Conservation (phyloP, 2,113 vertebrate genomes). For the Pygathrix nemaeus region DNA sequence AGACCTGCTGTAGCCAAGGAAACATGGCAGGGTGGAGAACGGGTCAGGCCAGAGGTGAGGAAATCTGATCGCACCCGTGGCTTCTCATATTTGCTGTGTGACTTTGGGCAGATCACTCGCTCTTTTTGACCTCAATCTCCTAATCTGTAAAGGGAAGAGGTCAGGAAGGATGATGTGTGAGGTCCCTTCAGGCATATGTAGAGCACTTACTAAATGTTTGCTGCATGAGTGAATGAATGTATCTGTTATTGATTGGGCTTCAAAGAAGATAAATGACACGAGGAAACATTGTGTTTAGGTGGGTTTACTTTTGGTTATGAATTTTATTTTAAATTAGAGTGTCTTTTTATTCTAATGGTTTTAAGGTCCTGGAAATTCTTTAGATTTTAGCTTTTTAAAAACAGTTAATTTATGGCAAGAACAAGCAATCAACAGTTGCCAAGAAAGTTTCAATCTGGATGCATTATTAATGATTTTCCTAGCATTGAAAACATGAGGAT, state of each 20-base stretch:
- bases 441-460: background rate
- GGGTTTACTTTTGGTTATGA: background rate
- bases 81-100: background rate
- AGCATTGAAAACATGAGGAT: background rate
- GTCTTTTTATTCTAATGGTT: background rate
- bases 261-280: background rate
- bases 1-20: background rate
- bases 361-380: slow-evolving; percentile 33
- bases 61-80: no score
- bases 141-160: background rate
- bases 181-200: background rate
- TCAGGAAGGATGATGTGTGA: background rate
- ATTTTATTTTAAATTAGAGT: background rate
- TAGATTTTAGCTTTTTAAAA: background rate
- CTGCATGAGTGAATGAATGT: background rate
- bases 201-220: background rate
- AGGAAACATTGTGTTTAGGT: background rate
- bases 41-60: background rate
- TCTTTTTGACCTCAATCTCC: background rate
- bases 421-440: slow-evolving; percentile 13
- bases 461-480: slow-evolving; percentile 34
- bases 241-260: background rate
- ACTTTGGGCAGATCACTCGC: background rate
- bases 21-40: background rate
- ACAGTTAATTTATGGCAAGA: slow-evolving; percentile 15